Evolutionary conservation across 1,140 invertebrate genomes (phyloP).

Genomic region (Bicyclus anynana): DNA sequence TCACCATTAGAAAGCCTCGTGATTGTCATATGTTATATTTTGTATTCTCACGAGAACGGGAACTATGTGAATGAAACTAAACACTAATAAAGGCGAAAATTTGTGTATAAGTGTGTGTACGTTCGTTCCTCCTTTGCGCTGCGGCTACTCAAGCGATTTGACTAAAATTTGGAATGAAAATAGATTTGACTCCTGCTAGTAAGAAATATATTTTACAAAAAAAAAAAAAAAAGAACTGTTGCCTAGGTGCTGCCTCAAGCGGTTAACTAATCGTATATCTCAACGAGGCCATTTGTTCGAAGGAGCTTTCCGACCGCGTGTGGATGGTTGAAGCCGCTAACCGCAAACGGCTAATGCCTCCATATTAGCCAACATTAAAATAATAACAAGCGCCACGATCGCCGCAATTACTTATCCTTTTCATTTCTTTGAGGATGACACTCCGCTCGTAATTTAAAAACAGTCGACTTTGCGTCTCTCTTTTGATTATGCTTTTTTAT

Average conservation of each 20-base stretch:
- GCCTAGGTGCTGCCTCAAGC: conserved; percentile 18
- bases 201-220: no score
- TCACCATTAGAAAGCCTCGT: no score
- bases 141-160: no score
- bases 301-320: not conserved
- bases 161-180: no score
- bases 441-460: not conserved
- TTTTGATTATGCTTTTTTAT: not conserved
- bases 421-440: not conserved
- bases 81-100: no score
- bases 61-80: no score
- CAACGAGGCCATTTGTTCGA: not conserved
- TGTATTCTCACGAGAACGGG: no score
- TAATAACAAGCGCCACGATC: conserved; percentile 39
- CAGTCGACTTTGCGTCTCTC: not conserved
- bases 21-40: no score
- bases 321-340: conserved; percentile 43
- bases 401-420: not conserved
- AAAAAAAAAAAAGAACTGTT: no score
- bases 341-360: conserved; percentile 47
- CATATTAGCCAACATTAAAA: conserved; percentile 56
- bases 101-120: no score
- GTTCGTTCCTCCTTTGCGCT: no score
- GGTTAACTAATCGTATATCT: not conserved
- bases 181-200: no score